phyloP scores from a whole-genome alignment of 1,140 invertebrate genomes.

The Lanistes nyassanus region DNA sequence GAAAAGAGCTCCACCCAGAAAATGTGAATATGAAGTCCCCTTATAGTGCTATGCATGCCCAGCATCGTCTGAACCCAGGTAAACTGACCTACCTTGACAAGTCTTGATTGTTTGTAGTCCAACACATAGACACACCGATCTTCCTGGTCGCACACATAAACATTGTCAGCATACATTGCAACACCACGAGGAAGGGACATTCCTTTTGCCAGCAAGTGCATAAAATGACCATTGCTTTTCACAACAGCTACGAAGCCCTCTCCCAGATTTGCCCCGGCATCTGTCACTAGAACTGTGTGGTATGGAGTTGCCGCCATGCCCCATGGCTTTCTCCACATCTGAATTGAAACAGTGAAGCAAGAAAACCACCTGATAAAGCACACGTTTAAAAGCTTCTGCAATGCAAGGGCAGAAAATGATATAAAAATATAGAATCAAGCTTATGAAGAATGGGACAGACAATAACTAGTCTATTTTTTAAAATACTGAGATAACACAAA shows the following conservation, averaged over 20 bases:
- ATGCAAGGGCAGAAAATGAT: background rate
- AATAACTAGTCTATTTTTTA: no score
- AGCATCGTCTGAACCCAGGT: no score
- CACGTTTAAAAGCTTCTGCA: background rate
- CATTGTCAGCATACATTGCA: background rate
- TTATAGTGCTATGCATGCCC: no score
- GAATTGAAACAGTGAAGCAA: background rate
- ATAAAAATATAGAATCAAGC: no score
- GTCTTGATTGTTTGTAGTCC: background rate
- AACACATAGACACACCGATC: constrained; percentile 26
- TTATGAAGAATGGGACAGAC: no score
- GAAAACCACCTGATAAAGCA: background rate
- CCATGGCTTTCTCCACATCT: constrained; percentile 17
- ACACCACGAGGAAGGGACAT: constrained; percentile 15
- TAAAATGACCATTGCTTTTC: constrained; percentile 1
- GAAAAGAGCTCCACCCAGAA: no score
- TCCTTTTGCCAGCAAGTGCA: constrained; percentile 7
- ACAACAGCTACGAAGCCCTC: constrained; percentile 18
- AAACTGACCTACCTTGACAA: background rate
- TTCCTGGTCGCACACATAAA: constrained; percentile 24
- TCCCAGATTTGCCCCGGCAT: constrained; percentile 3
- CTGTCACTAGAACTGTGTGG: constrained; percentile 16
- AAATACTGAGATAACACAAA: no score
- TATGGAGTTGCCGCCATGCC: constrained; percentile 7
- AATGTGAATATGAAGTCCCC: no score